Percentiles rank a stretch among this genome's conserved stretches.
phyloP scores from a whole-genome alignment of 2,888 invertebrate species.

The Rhabditoides inermis region DNA sequence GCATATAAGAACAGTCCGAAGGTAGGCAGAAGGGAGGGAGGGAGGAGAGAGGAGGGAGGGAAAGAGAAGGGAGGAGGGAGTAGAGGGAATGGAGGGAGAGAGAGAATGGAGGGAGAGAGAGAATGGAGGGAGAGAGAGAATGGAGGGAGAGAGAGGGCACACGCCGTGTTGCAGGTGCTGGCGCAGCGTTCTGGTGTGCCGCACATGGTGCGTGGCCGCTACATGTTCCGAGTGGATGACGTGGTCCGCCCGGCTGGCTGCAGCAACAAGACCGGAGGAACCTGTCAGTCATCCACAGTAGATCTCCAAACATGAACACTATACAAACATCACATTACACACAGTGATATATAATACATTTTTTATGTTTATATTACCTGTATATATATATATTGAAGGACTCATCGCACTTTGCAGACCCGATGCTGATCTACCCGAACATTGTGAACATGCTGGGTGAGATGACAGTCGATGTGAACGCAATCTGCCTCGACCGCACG shows the following conservation, averaged over 20 bases:
- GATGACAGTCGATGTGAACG: constrained; percentile 88
- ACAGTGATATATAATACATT: no score
- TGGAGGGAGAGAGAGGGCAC: no score
- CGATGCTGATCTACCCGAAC: constrained; percentile 63
- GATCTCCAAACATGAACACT: neutral
- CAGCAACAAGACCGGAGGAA: constrained; percentile 53
- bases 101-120: neutral
- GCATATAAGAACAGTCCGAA: constrained; percentile 49
- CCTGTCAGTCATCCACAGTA: constrained; percentile 41
- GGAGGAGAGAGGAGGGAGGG: neutral
- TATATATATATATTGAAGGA: neutral
- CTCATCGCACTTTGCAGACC: constrained; percentile 21
- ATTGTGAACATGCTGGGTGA: constrained; percentile 96
- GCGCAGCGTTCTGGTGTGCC: constrained; percentile 50
- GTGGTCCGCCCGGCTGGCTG: constrained; percentile 85
- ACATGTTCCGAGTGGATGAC: constrained; percentile 88
- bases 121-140: neutral
- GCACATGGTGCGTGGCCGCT: constrained; percentile 63
- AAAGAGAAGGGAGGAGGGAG: constrained; percentile 1
- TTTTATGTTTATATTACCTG: no score
- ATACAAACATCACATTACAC: neutral
- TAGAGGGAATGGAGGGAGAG: constrained; percentile 50
- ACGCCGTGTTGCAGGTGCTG: constrained; percentile 20
- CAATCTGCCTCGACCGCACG: constrained; percentile 73
- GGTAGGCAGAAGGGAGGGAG: constrained; percentile 6